Base-by-base conservation (phyloP, 2,888 invertebrate genomes). In the Camponotus fellah region DNA sequence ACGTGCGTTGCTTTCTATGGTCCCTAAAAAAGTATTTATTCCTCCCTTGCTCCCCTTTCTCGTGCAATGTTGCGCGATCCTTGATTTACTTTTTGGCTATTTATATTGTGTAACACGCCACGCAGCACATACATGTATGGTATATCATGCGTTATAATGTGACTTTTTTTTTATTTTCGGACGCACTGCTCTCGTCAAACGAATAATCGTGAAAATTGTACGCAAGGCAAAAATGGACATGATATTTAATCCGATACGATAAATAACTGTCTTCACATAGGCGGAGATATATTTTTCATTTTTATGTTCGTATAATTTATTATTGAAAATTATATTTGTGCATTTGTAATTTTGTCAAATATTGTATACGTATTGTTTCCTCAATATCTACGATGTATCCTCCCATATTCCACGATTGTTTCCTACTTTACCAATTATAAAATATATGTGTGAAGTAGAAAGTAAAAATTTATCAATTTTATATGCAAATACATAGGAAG, bases 1-100 rank as follows among this genome's bases (percentile, higher is more conserved):
- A 85, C 85, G 88, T 83, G 84, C 34, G 82, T 62, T 43, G 69
- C 65, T 49, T n/a, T 49, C n/a, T 66, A 82, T 64, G 79, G 56
- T 68, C 71, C 60, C 58, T 74, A 82, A 83, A 89, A 88, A 88
- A 88, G 84, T 89, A 88, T 89, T 89, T 86, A 87, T 87, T 58
- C 43, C 37, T 40, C 9, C 4, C 46, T 34, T 34, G 9, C 5
- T 12, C 40, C 80, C 66, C 82, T 58, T 69, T 17, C 17, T 26
- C 79, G 68, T 56, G 49, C 81, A 83, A 84, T 85, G 49, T 66
- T 26, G 71, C 85, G 82, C 74, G 84, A 88, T 88, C 81, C 82
- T 26, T 71, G 81, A 79, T 88, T 89, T 85, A 87, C 83, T 64
- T 17, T 65, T 65, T 58, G 85, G 81, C 82, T 56, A 40, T 81